Evolutionary conservation across 2,888 invertebrate species (phyloP).

Genomic region (Eurois occulta): DNA sequence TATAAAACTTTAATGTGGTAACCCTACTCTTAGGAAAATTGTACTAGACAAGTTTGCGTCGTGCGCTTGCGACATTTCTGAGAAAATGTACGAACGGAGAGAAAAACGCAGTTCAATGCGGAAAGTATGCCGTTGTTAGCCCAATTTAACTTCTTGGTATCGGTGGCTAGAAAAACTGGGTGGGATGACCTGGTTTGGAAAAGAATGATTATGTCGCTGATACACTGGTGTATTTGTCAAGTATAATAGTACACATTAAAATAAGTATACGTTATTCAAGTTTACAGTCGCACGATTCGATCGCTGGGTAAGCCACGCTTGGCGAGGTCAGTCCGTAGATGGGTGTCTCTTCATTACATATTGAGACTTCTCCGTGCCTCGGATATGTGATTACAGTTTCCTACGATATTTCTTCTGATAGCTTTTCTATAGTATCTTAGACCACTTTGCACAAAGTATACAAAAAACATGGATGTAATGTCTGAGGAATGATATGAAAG

Average conservation of each 20-base stretch:
- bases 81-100: slow-evolving; percentile 27
- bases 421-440: no score
- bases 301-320: neutral
- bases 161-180: slow-evolving; percentile 20
- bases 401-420: no score
- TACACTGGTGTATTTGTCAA: neutral
- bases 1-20: neutral
- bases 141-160: slow-evolving; percentile 36
- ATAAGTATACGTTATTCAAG: neutral
- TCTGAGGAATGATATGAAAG: no score
- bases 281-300: neutral
- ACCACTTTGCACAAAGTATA: no score
- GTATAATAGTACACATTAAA: no score
- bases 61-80: slow-evolving; percentile 44
- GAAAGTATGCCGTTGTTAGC: slow-evolving; percentile 33
- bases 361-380: no score
- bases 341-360: no score
- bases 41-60: slow-evolving; percentile 31
- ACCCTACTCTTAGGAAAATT: slow-evolving; percentile 37
- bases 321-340: neutral
- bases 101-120: slow-evolving; percentile 47
- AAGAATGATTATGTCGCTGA: slow-evolving; percentile 8
- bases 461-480: no score
- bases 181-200: slow-evolving; percentile 23
- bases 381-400: no score